Conservation (phyloP, 2,113 vertebrate genomes). For the Rissa tridactyla region DNA sequence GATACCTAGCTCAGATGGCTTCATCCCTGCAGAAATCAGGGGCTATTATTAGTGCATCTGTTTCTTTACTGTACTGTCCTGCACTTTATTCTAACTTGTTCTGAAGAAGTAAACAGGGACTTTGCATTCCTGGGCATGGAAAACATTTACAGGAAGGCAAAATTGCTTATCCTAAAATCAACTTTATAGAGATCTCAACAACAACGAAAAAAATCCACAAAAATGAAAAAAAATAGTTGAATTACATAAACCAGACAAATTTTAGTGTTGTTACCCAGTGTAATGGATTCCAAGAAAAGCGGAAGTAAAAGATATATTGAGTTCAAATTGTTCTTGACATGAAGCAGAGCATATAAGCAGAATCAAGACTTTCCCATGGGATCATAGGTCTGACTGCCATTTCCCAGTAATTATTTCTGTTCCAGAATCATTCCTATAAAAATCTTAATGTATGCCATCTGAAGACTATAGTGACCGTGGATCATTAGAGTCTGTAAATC, state of each 20-base stretch:
- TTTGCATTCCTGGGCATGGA: background rate
- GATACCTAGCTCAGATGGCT: background rate
- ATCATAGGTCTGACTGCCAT: background rate
- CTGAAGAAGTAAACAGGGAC: background rate
- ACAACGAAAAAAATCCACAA: background rate
- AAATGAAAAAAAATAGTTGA: background rate
- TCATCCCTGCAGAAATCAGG: background rate
- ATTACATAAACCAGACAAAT: background rate
- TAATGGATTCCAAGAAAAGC: background rate
- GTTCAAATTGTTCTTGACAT: background rate
- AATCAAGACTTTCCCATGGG: background rate
- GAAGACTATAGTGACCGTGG: background rate
- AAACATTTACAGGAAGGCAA: background rate
- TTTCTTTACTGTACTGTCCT: background rate
- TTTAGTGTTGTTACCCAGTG: background rate
- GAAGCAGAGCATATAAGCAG: background rate
- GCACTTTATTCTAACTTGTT: background rate
- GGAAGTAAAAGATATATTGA: background rate
- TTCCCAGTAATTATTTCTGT: background rate
- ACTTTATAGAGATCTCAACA: background rate
- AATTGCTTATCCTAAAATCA: background rate
- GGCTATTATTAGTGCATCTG: background rate
- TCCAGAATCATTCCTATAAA: background rate
- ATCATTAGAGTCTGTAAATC: background rate
- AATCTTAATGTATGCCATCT: background rate